Evolutionary conservation across 1,140 invertebrate genomes (phyloP).

Genomic region (Hylaeus volcanicus): DNA sequence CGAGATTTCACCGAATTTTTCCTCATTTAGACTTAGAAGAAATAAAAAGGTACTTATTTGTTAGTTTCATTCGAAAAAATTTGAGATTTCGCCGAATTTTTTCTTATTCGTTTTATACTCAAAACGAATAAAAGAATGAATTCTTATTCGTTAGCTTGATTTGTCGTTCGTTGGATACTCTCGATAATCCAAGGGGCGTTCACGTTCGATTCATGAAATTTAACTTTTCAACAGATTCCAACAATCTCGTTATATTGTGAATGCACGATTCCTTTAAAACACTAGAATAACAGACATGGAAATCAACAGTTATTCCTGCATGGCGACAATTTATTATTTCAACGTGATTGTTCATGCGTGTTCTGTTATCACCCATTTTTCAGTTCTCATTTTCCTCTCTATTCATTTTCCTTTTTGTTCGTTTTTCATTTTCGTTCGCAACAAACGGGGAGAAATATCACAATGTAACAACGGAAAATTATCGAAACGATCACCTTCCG

Average conservation of each 20-base stretch:
- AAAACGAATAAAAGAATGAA: not conserved
- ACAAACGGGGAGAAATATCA: not conserved
- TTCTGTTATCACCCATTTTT: not conserved
- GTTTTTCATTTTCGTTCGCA: not conserved
- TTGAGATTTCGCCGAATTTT: not conserved
- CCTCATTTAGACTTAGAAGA: too few relatives aligned
- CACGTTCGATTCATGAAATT: constrained; percentile 1
- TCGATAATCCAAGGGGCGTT: not conserved
- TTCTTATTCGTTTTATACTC: not conserved
- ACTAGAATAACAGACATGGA: constrained; percentile 21
- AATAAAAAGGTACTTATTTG: too few relatives aligned
- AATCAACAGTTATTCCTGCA: not conserved
- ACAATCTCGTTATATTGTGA: not conserved
- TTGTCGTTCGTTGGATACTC: not conserved
- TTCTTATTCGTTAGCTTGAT: not conserved
- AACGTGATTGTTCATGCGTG: constrained; percentile 21
- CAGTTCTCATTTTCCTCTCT: too few relatives aligned
- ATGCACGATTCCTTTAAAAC: not conserved
- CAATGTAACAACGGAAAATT: not conserved
- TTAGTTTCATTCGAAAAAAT: not conserved
- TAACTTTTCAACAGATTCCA: constrained; percentile 8
- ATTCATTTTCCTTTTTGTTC: too few relatives aligned
- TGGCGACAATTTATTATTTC: not conserved
- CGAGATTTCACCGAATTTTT: too few relatives aligned
- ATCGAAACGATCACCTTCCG: not conserved